Evolutionary conservation across 2,113 vertebrate species (phyloP), one percentile per base, ranked within the genome.

Genomic region (Pedionomus torquatus): DNA sequence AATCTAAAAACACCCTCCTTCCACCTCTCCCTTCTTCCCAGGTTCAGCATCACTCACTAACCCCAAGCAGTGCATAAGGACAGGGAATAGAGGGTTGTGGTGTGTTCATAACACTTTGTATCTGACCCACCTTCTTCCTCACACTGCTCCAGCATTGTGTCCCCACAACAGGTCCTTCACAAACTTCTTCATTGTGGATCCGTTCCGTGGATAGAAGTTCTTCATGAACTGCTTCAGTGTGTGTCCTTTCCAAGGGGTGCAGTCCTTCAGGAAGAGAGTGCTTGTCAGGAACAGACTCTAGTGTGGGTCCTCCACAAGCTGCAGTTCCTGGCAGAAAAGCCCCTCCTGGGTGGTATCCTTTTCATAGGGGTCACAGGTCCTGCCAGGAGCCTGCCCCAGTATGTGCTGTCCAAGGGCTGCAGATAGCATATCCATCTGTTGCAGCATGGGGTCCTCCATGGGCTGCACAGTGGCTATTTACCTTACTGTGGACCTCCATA

Each of bases 61-160:
- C 2, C 4, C 1, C 1, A 7, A 21, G 12, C 1, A 15, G 11
- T 0, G 0, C 20, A 60, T 12, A 7, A 51, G 4, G 9, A n/a
- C 11, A 6, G 5, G 35, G 52, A 77, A 66, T 1, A 12, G 17
- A 13, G 3, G 30, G 2, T 10, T 14, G 1, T 2, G 0, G 5
- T 49, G 9, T 25, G 3, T 63, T 76, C 15, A 8, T 20, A 28
- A 64, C 3, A 12, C 6, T 15, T 15, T 21, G 12, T 8, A 43
- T 52, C 52, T 46, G 35, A 17, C 3, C 1, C 30, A 26, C 16
- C 30, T 52, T 57, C 13, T 21, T 71, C 12, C 18, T 58, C 25
- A 37, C 13, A 20, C 3, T 77, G 5, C 26, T 57, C 10, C 17
- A 57, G 25, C 10, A 25, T 9, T 49, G 13, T 11, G 2, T 41